phyloP scores from a whole-genome alignment of 2,797 vertebrate genomes.

The Psittacula echo region DNA sequence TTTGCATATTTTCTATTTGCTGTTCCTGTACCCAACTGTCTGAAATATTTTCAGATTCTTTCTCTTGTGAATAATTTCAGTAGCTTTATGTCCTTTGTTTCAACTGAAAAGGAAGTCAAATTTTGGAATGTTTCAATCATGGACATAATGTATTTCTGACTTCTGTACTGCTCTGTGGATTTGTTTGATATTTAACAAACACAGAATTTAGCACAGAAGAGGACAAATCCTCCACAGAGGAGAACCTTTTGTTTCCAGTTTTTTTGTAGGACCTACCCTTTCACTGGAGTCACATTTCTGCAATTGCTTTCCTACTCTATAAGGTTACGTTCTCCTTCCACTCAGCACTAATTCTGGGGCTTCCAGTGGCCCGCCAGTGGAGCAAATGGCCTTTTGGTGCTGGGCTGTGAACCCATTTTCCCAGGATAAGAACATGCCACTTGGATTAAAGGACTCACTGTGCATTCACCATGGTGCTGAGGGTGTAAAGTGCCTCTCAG shows the following conservation, averaged over 20 bases:
- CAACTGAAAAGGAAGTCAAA: background rate
- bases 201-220: background rate
- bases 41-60: conserved; percentile 40
- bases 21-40: background rate
- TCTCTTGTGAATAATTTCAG: conserved; percentile 1
- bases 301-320: background rate
- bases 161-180: background rate
- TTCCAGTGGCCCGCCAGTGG: background rate
- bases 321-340: background rate
- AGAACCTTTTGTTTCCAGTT: background rate
- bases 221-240: background rate
- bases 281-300: background rate
- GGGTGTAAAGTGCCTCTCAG: background rate
- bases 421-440: background rate
- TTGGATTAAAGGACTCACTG: background rate
- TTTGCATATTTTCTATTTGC: background rate
- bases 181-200: background rate
- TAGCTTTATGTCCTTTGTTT: conserved; percentile 11
- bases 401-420: background rate
- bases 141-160: background rate
- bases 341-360: background rate
- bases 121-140: background rate
- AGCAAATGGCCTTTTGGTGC: background rate
- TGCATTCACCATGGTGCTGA: background rate
- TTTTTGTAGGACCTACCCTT: background rate